Evolutionary conservation across 2,113 vertebrate species (phyloP).

Genomic region (Apteryx owenii): DNA sequence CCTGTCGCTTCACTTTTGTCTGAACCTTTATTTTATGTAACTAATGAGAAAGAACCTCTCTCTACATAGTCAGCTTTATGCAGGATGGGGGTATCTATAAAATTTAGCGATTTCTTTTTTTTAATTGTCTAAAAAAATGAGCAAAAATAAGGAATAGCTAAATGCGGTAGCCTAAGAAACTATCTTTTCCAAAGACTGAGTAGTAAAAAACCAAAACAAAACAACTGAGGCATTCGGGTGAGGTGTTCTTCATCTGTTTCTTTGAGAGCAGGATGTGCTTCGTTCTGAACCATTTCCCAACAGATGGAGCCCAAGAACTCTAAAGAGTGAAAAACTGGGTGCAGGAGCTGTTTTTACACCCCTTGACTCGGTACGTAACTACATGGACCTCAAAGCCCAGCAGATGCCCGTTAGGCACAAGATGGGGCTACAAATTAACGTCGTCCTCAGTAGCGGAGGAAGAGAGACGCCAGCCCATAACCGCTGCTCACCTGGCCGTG

Average conservation of each 20-base stretch:
- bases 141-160: not conserved
- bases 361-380: rapidly evolving
- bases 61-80: rapidly evolving
- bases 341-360: not conserved
- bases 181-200: not conserved
- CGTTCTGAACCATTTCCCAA: not conserved
- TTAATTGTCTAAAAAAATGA: not conserved
- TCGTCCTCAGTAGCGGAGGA: not conserved
- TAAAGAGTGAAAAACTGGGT: rapidly evolving
- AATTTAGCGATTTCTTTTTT: not conserved
- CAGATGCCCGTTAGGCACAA: rapidly evolving
- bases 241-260: rapidly evolving
- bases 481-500: not conserved
- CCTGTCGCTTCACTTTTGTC: not conserved
- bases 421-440: not conserved
- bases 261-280: not conserved
- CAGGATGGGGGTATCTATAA: rapidly evolving
- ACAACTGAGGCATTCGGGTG: not conserved
- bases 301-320: rapidly evolving
- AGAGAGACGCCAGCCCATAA: not conserved
- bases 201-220: rapidly evolving
- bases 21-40: not conserved
- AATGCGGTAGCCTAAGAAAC: not conserved
- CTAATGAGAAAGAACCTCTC: not conserved
- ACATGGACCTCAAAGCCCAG: rapidly evolving